A percentile compares a stretch with the other conserved stretches of the same genome.
Evolutionary conservation across 2,888 invertebrate species (phyloP).

Genomic region (Vesta saturnalis): DNA sequence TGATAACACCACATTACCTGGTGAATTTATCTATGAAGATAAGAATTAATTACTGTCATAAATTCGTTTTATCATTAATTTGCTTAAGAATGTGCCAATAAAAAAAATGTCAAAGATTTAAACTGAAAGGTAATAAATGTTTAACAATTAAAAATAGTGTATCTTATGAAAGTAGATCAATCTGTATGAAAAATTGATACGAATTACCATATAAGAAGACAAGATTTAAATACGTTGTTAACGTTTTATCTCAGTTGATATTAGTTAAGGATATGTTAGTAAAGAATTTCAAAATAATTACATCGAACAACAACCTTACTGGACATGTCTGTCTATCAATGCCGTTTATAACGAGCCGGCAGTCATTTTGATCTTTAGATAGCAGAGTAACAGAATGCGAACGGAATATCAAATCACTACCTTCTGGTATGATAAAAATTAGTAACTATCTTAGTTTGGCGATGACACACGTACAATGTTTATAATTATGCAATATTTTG

Average conservation of each 20-base stretch:
- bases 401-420: constrained; percentile 52
- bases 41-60: neutral
- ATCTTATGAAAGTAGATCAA: neutral
- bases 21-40: neutral
- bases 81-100: neutral
- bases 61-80: neutral
- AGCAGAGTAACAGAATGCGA: constrained; percentile 46
- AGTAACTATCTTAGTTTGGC: neutral
- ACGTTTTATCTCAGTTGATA: constrained; percentile 53
- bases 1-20: neutral
- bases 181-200: neutral
- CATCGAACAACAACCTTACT: constrained; percentile 53
- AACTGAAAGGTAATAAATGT: neutral
- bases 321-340: constrained; percentile 59
- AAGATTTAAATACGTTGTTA: constrained; percentile 33
- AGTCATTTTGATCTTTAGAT: constrained; percentile 46
- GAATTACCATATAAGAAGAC: neutral
- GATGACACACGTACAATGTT: neutral
- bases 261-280: constrained; percentile 57
- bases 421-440: constrained; percentile 43
- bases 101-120: neutral
- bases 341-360: constrained; percentile 51
- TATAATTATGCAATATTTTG: no score
- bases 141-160: neutral
- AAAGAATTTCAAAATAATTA: constrained; percentile 62